phyloP scores from a whole-genome alignment of 2,113 vertebrate species.

The Porphyrio hochstetteri region DNA sequence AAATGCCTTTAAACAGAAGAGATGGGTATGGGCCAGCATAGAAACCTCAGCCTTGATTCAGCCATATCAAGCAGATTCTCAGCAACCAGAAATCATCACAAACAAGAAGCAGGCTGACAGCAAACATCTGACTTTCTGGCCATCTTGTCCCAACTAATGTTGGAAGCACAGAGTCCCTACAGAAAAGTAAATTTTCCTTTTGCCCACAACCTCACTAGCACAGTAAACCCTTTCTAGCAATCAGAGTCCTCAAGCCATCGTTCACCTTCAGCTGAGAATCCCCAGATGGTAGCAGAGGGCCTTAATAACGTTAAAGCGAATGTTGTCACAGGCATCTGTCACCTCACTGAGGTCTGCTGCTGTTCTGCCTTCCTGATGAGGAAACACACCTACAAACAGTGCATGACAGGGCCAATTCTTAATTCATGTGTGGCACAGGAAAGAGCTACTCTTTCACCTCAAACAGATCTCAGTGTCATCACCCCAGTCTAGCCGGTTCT shows the following conservation, averaged over 20 bases:
- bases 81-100: neutral
- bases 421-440: neutral
- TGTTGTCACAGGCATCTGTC: neutral
- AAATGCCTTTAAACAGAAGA: neutral
- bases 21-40: neutral
- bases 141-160: neutral
- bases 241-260: neutral
- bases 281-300: neutral
- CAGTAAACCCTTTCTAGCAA: neutral
- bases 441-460: neutral
- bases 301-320: neutral
- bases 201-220: neutral
- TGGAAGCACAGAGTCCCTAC: neutral
- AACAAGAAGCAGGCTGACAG: neutral
- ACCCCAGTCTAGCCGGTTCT: neutral
- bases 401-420: neutral
- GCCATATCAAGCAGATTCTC: neutral
- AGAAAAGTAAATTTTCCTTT: neutral
- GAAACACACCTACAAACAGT: neutral
- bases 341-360: neutral
- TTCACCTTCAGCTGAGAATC: neutral
- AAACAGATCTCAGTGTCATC: neutral
- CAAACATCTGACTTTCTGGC: neutral
- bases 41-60: neutral
- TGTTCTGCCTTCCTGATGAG: neutral